Evolutionary conservation across 2,888 invertebrate species (phyloP).

Genomic region (Opisthograptis luteolata): DNA sequence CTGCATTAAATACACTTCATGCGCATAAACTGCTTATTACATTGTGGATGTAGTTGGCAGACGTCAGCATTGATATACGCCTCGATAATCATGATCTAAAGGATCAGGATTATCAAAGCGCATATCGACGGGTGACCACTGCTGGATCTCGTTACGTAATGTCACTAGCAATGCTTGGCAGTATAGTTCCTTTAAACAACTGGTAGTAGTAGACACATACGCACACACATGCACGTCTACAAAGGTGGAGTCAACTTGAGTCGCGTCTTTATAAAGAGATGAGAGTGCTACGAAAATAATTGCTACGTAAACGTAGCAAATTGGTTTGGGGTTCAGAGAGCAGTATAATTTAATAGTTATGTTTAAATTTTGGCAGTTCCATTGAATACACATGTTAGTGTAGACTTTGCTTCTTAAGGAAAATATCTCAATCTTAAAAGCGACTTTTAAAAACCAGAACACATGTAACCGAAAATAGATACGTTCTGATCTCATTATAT

Average conservation of each 20-base stretch:
- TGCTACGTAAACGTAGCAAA: neutral
- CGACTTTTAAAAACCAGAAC: no score
- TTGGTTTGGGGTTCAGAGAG: neutral
- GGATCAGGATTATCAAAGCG: constrained; percentile 29
- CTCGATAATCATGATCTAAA: no score
- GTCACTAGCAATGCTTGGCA: neutral
- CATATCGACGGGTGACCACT: constrained; percentile 17
- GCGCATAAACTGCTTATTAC: no score
- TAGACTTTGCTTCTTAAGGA: no score
- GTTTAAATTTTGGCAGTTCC: no score
- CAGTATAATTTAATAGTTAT: no score
- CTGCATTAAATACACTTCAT: no score
- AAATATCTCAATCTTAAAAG: no score
- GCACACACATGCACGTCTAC: neutral
- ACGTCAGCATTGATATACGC: constrained; percentile 31
- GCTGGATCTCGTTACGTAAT: constrained; percentile 30
- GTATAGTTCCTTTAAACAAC: neutral
- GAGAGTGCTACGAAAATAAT: neutral
- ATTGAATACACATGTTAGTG: no score
- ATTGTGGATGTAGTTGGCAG: constrained; percentile 22
- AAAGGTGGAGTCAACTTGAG: neutral
- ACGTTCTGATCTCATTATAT: neutral
- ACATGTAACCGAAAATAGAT: no score
- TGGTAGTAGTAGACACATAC: neutral
- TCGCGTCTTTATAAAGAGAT: neutral